phyloP scores from a whole-genome alignment of 2,797 vertebrate genomes.

The Crenichthys baileyi region DNA sequence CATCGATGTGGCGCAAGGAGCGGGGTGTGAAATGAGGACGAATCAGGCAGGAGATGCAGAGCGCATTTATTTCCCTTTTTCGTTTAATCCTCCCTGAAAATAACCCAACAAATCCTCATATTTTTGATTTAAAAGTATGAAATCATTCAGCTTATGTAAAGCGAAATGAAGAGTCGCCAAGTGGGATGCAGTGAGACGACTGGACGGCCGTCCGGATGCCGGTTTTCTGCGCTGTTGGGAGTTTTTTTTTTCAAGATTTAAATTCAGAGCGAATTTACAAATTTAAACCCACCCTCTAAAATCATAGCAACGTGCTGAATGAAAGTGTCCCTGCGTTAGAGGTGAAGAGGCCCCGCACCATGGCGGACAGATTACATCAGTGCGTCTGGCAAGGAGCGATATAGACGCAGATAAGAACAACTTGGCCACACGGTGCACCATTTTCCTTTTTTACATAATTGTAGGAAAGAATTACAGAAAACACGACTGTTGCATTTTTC shows the following conservation, averaged over 20 bases:
- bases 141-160: background rate
- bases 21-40: slow-evolving; percentile 43
- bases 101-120: background rate
- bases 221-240: background rate
- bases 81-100: background rate
- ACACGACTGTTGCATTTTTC: slow-evolving; percentile 11
- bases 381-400: slow-evolving; percentile 56
- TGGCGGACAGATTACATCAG: slow-evolving; percentile 66
- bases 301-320: background rate
- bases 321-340: slow-evolving; percentile 5
- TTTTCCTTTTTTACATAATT: slow-evolving; percentile 25
- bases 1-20: slow-evolving; percentile 59
- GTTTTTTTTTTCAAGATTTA: background rate
- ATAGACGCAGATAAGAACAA: slow-evolving; percentile 57
- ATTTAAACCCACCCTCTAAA: background rate
- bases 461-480: slow-evolving; percentile 53
- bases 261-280: background rate
- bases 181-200: too few species aligned
- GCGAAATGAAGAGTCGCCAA: background rate
- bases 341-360: slow-evolving; percentile 50
- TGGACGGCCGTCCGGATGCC: background rate
- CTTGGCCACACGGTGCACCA: slow-evolving; percentile 34
- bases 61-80: background rate
- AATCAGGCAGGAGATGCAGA: slow-evolving; percentile 61
- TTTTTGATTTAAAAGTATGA: background rate